phyloP scores from a whole-genome alignment of 2,797 vertebrate species.

The Bovichtus diacanthus region DNA sequence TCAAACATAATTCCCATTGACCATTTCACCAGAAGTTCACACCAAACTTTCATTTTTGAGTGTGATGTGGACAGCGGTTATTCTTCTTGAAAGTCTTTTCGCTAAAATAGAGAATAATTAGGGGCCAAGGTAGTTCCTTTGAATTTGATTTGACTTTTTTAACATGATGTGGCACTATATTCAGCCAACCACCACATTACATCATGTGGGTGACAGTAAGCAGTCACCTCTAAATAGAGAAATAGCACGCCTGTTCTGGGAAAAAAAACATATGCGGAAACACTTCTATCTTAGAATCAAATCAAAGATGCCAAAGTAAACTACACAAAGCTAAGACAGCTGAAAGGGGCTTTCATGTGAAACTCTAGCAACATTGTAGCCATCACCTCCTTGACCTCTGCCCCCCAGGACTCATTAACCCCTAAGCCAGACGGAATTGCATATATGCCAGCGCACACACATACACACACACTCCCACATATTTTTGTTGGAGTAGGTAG shows the following conservation, averaged over 20 bases:
- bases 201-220: not conserved
- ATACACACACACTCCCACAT: conserved; percentile 30
- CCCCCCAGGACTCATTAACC: conserved; percentile 64
- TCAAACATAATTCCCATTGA: too few species aligned
- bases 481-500: conserved; percentile 44
- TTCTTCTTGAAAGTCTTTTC: not conserved
- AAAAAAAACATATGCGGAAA: conserved; percentile 35
- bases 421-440: conserved; percentile 25
- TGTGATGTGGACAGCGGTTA: too few species aligned
- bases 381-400: conserved; percentile 53
- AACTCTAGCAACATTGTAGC: conserved; percentile 67
- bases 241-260: not conserved
- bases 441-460: conserved; percentile 33
- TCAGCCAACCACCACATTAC: not conserved
- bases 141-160: not conserved
- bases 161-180: not conserved
- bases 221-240: conserved; percentile 9
- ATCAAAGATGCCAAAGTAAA: conserved; percentile 49
- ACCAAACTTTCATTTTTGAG: too few species aligned
- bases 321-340: conserved; percentile 45
- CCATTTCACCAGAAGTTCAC: too few species aligned
- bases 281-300: conserved; percentile 29
- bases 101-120: not conserved
- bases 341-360: conserved; percentile 56
- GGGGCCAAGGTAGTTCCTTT: not conserved